Conservation (phyloP, 2,797 vertebrate genomes). For the Acestrorhynchus altus region DNA sequence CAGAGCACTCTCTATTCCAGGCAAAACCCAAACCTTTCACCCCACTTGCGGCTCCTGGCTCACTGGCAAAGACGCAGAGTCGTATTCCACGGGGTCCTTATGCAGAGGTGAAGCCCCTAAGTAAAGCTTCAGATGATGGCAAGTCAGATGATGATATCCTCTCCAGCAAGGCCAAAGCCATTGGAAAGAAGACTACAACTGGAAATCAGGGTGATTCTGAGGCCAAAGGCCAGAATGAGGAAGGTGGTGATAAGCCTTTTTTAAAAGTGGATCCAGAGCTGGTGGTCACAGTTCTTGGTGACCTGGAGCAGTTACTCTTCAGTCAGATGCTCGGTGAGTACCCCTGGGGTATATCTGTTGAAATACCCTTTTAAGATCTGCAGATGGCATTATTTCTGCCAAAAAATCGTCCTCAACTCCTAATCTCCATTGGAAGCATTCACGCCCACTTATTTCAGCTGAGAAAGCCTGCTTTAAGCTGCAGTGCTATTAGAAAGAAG, state of each 20-base stretch:
- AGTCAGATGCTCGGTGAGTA: conserved; percentile 98
- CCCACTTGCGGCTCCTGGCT: conserved; percentile 82
- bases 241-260: conserved; percentile 89
- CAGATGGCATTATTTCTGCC: background rate
- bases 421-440: conserved; percentile 60
- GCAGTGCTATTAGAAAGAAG: conserved; percentile 53
- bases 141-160: conserved; percentile 94
- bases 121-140: conserved; percentile 88
- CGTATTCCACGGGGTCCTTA: conserved; percentile 95
- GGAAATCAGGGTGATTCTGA: conserved; percentile 73
- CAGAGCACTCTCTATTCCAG: conserved; percentile 95
- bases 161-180: conserved; percentile 86
- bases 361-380: conserved; percentile 14
- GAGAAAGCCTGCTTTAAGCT: conserved; percentile 63
- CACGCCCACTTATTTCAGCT: conserved; percentile 57
- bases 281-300: conserved; percentile 96
- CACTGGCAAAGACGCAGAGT: conserved; percentile 85
- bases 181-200: conserved; percentile 73
- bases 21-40: conserved; percentile 86
- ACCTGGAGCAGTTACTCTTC: conserved; percentile 98
- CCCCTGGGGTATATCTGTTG: conserved; percentile 6
- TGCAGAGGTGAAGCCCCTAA: conserved; percentile 96
- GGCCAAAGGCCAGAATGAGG: conserved; percentile 81
- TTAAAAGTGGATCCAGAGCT: conserved; percentile 98
- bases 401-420: conserved; percentile 29